Percentiles rank a stretch among this genome's conserved stretches.
phyloP scores from a whole-genome alignment of 2,888 invertebrate species.

The Hirtodrosophila trivittata region DNA sequence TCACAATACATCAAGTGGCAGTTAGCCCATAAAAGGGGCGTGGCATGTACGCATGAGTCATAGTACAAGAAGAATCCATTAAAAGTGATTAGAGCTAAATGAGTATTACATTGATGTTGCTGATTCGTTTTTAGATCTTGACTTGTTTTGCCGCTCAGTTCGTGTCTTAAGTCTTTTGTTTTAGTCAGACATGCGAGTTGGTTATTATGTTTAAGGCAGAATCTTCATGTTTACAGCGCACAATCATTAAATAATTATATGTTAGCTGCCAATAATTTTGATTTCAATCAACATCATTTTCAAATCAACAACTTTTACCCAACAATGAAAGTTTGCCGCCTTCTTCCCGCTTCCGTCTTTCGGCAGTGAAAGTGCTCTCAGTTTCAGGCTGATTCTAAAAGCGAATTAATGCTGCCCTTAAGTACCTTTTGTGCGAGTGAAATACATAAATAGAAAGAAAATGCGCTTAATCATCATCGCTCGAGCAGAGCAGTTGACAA shows the following conservation, averaged over 20 bases:
- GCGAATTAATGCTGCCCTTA: constrained; percentile 57
- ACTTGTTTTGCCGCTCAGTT: constrained; percentile 21
- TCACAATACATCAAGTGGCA: constrained; percentile 56
- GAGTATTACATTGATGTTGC: constrained; percentile 5
- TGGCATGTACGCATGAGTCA: constrained; percentile 44
- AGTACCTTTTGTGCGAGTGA: constrained; percentile 37
- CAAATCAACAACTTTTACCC: too few relatives aligned
- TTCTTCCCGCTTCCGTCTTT: constrained; percentile 35
- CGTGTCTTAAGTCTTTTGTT: constrained; percentile 48
- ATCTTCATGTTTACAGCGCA: constrained; percentile 16
- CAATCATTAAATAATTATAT: constrained; percentile 58
- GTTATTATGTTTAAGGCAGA: constrained; percentile 9
- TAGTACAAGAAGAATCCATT: constrained; percentile 29
- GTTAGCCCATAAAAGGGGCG: constrained; percentile 50
- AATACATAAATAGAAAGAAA: too few relatives aligned
- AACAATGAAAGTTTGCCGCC: constrained; percentile 42
- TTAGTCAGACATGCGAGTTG: constrained; percentile 23
- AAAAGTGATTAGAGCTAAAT: constrained; percentile 40
- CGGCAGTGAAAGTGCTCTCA: constrained; percentile 61
- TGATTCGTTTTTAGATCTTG: constrained; percentile 7
- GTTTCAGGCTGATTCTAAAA: constrained; percentile 60
- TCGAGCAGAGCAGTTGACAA: constrained; percentile 75
- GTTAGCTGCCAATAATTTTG: constrained; percentile 35
- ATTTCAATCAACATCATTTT: constrained; percentile 60
- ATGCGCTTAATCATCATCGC: constrained; percentile 72